Evolutionary conservation across 2,888 invertebrate species (phyloP), one percentile per base, ranked within the genome.

Genomic region (Notodonta dromedarius): DNA sequence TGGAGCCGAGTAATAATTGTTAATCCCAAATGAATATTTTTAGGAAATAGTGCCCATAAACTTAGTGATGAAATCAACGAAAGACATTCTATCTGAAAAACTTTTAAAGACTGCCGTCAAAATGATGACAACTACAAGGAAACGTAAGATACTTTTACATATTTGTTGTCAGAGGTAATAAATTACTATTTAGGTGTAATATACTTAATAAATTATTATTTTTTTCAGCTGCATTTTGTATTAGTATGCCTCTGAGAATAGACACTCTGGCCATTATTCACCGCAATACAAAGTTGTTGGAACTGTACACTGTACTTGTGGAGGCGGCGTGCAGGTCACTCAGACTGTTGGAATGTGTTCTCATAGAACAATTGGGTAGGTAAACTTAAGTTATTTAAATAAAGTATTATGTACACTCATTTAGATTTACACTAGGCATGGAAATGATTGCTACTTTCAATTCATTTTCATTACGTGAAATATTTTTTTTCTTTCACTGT

Each of bases 241-340:
- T 96, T 62, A 94, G 94, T 71, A 95, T 96, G 84, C 95, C 95
- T 12, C 81, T 96, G 53, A 92, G 94, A 78, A 91, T 97, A 63
- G 97, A 97, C 85, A 94, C 96, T 0, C 87, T 97, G 77, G 96
- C 96, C 1, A 94, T 97, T 81, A 95, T 97, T 9, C 95, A 95
- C 76, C 94, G 95, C 60, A 94, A 94, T 69, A 95, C 95, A 0
- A 95, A 94, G 76, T 85, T 96, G 50, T 86, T 94, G 62, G 94
- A 96, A 53, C 82, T 97, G 1, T 97, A 97, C 83, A 95, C 95
- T 67, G 95, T 96, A 69, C 88, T 97, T 6, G 95, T 97, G 6
- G 97, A 97, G 82, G 96, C 96, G 63, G 94, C 96, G 40, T 96
- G 96, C 76, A 94, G 96, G 50, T 95, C 96, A 61, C 90, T 97